phyloP scores from a whole-genome alignment of 2,113 vertebrate species.

The Uria aalge region DNA sequence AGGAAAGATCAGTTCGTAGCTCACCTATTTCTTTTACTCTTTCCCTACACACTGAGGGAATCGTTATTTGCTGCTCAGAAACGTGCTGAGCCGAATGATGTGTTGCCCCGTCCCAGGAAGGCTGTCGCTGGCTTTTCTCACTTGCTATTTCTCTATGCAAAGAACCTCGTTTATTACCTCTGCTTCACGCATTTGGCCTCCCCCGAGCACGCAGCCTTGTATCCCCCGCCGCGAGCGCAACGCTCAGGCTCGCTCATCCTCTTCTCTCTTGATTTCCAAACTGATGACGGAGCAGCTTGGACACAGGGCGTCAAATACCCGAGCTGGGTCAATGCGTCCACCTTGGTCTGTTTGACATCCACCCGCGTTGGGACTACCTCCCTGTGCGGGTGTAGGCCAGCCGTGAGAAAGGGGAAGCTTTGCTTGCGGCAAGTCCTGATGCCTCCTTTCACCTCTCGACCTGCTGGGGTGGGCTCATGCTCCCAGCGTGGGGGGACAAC shows the following conservation, averaged over 20 bases:
- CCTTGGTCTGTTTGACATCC: not conserved
- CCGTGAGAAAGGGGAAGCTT: not conserved
- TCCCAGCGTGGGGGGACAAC: not conserved
- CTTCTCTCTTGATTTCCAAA: not conserved
- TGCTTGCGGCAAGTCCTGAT: not conserved
- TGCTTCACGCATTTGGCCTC: not conserved
- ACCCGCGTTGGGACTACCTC: accelerated
- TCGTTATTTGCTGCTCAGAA: not conserved
- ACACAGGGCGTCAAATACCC: accelerated
- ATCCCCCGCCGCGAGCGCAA: not conserved
- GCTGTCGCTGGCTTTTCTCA: not conserved
- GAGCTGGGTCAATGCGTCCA: accelerated
- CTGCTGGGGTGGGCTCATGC: not conserved
- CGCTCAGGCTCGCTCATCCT: accelerated
- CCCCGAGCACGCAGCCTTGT: not conserved
- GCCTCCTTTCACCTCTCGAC: not conserved
- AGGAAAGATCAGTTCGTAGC: not conserved
- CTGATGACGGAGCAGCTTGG: not conserved
- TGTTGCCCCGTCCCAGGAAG: not conserved
- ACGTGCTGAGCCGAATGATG: accelerated
- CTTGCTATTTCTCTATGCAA: not conserved
- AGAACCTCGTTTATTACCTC: not conserved
- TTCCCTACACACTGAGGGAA: not conserved
- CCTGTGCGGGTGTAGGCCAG: accelerated
- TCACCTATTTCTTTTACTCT: not conserved